Base-by-base conservation (phyloP, 2,113 vertebrate species). In the Melanerpes aurifrons region DNA sequence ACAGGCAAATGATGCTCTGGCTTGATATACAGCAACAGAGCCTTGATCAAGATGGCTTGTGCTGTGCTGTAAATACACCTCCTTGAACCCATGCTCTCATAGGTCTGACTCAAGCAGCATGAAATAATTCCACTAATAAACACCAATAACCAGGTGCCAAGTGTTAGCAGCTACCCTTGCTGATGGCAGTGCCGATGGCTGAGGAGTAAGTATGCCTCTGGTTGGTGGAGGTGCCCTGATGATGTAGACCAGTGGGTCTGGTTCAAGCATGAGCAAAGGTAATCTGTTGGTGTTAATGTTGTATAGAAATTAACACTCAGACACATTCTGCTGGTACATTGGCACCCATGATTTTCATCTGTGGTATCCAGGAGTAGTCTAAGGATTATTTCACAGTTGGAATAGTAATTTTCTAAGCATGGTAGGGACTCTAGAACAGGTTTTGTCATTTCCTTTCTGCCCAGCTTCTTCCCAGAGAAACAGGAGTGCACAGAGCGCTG, bases 361-460 rank as follows among this genome's bases (percentile, higher is more conserved):
- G 32, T 66, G 79, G 66, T 45, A 43, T 67, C 48, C 76, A 74
- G 69, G 67, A 84, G 62, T 9, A 66, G 53, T 35, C 2, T 1
- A 53, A 88, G 76, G 62, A 62, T 86, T 87, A 85, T 87, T 90
- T 93, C 82, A 64, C 69, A 66, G 79, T 91, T 90, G 91, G 82
- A 90, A 62, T 15, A 87, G 62, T 83, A 1, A 50, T 91, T 96
- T 93, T 89, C 40, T 89, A 87, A 91, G 66, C 62, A 12, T 75
- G 53, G 72, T 66, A 86, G 62, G 12, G 79, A 69, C 45, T 95
- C 37, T 11, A 81, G 76, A 92, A 95, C 83, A 83, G 50, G 56
- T 78, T 87, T 66, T 64, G 72, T 68, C 72, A 69, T 94, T 94
- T 93, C 79, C 79, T 90, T 92, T 88, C 29, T 8, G 3, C 75